Conservation (phyloP, 2,888 invertebrate species). For the Spodoptera littoralis region DNA sequence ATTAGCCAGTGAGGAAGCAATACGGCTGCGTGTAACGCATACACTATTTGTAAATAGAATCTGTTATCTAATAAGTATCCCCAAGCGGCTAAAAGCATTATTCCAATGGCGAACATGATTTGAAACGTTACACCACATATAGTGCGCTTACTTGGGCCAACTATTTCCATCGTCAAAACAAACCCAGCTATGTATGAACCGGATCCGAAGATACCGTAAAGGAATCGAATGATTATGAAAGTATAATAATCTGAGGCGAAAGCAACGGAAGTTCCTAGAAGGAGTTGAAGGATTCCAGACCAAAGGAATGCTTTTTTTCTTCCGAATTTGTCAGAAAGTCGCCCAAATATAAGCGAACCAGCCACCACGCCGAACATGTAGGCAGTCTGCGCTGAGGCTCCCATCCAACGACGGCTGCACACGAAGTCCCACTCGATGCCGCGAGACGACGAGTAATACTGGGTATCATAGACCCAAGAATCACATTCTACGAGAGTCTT, state of each 20-base stretch:
- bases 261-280: conserved; percentile 92
- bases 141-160: conserved; percentile 94
- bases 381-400: conserved; percentile 92
- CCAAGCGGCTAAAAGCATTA: conserved; percentile 95
- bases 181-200: conserved; percentile 92
- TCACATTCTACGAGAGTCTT: conserved; percentile 74
- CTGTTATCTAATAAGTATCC: conserved; percentile 93
- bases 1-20: conserved; percentile 94
- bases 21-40: conserved; percentile 92
- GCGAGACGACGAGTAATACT: conserved; percentile 92
- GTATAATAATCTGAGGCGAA: conserved; percentile 92
- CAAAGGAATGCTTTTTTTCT: conserved; percentile 94
- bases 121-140: conserved; percentile 94
- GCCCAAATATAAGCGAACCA: conserved; percentile 93
- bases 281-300: conserved; percentile 92
- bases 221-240: conserved; percentile 91
- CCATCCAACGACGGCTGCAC: conserved; percentile 94
- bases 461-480: conserved; percentile 92
- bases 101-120: conserved; percentile 93
- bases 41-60: conserved; percentile 92
- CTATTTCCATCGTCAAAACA: conserved; percentile 94
- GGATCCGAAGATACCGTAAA: conserved; percentile 95
- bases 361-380: conserved; percentile 95
- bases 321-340: conserved; percentile 94
- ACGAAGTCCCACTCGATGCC: conserved; percentile 96